Evolutionary conservation across 2,888 invertebrate genomes (phyloP).

Genomic region (Venustoraphidia nigricollis): DNA sequence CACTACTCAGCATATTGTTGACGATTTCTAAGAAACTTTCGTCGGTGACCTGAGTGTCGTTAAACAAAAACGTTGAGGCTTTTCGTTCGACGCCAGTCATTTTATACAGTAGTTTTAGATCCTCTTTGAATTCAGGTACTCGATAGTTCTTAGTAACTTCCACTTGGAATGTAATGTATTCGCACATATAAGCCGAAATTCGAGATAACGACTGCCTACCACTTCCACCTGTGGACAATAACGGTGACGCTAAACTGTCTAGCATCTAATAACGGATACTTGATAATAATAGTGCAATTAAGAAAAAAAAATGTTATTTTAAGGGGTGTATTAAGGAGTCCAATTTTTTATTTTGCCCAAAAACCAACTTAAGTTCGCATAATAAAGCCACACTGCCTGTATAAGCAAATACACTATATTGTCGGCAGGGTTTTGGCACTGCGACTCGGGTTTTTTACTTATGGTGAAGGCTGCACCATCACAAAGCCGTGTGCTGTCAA

Average conservation of each 20-base stretch:
- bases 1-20: constrained; percentile 76
- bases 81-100: constrained; percentile 60
- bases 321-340: no score
- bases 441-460: no score
- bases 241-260: neutral
- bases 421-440: no score
- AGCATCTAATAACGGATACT: no score
- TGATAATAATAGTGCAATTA: no score
- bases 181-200: constrained; percentile 65
- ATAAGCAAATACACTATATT: no score
- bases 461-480: no score
- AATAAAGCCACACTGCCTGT: no score
- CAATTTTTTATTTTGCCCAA: no score
- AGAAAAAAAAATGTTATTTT: no score
- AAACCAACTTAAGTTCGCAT: no score
- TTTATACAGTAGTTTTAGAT: constrained; percentile 60
- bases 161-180: constrained; percentile 62
- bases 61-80: constrained; percentile 66
- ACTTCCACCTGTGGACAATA: constrained; percentile 46
- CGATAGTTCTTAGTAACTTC: constrained; percentile 66
- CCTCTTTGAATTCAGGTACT: constrained; percentile 62
- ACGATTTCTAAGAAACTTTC: constrained; percentile 77
- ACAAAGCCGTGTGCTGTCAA: no score
- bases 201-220: constrained; percentile 69
- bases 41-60: constrained; percentile 71